These are phyloP conservation scores for Archivesica marissinica DNA, from an alignment of 1,140 invertebrate species.

Conservation along the genomic window DNA sequence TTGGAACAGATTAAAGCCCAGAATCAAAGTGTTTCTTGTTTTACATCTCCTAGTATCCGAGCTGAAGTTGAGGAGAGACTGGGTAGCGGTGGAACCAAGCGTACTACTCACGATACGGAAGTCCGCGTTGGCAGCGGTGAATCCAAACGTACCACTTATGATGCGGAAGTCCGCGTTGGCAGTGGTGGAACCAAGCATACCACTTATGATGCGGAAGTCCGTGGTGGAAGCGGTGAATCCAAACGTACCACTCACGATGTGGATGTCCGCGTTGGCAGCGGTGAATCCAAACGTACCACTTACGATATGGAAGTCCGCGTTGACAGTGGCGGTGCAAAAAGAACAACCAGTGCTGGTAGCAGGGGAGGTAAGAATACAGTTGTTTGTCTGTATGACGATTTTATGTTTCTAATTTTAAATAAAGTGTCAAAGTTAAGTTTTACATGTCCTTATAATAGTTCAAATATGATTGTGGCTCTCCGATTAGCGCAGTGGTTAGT, in stretches of 20 bases:
- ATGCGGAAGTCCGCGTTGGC: conserved; percentile 66
- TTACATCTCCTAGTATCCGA: conserved; percentile 2
- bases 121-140: conserved; percentile 73
- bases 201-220: conserved; percentile 60
- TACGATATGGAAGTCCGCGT: conserved; percentile 69
- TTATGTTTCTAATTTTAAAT: too few relatives aligned
- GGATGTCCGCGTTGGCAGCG: conserved; percentile 69
- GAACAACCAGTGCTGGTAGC: conserved; percentile 78
- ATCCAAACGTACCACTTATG: conserved; percentile 73
- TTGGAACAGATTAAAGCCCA: too few relatives aligned
- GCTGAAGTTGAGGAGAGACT: conserved; percentile 40
- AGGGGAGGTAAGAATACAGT: conserved; percentile 70
- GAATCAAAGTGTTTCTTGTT: too few relatives aligned
- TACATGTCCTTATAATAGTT: too few relatives aligned
- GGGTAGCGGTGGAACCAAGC: conserved; percentile 19
- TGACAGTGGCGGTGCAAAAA: conserved; percentile 74
- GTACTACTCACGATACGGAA: conserved; percentile 42
- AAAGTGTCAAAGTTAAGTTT: too few relatives aligned
- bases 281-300: conserved; percentile 72
- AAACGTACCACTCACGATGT: background rate
- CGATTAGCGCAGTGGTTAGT: too few relatives aligned
- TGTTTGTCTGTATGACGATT: too few relatives aligned
- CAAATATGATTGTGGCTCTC: too few relatives aligned
- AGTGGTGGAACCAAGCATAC: conserved; percentile 75
- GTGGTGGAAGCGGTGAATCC: background rate